Conservation (phyloP, 2,113 vertebrate genomes). For the Corapipo altera region DNA sequence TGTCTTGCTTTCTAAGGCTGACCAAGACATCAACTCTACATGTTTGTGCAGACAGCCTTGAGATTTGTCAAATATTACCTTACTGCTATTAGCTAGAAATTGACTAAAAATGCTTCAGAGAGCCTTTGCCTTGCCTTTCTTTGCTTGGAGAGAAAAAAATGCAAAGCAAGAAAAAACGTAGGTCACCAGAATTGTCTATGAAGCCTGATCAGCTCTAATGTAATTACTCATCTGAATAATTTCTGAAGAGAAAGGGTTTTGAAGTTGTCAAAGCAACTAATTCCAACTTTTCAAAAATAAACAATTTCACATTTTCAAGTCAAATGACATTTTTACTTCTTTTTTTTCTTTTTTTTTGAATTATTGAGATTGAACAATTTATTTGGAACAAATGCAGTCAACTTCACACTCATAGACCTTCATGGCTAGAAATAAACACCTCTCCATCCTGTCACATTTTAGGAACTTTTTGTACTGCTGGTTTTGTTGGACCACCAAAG, state of each 20-base stretch:
- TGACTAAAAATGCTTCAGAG: not conserved
- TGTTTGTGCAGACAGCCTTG: not conserved
- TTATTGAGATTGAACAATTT: not conserved
- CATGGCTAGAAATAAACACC: not conserved
- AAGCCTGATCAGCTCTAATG: not conserved
- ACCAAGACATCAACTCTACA: not conserved
- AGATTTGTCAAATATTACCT: not conserved
- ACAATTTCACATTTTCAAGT: not conserved
- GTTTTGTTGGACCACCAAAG: not conserved
- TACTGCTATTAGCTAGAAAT: not conserved
- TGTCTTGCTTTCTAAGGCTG: not conserved
- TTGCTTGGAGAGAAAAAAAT: not conserved
- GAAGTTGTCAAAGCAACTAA: not conserved
- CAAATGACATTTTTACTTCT: not conserved
- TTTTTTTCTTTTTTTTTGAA: not conserved
- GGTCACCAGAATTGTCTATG: not conserved
- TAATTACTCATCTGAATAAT: not conserved
- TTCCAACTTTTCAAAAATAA: not conserved
- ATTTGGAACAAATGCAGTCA: not conserved
- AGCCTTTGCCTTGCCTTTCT: not conserved
- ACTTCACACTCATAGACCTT: not conserved
- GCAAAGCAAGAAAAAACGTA: not conserved
- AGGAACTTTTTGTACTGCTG: not conserved
- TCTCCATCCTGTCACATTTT: not conserved
- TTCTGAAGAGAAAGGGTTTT: not conserved